These are phyloP conservation scores for Pogonocichla stellata DNA, from an alignment of 2,113 vertebrate genomes.

Conservation along the genomic window DNA sequence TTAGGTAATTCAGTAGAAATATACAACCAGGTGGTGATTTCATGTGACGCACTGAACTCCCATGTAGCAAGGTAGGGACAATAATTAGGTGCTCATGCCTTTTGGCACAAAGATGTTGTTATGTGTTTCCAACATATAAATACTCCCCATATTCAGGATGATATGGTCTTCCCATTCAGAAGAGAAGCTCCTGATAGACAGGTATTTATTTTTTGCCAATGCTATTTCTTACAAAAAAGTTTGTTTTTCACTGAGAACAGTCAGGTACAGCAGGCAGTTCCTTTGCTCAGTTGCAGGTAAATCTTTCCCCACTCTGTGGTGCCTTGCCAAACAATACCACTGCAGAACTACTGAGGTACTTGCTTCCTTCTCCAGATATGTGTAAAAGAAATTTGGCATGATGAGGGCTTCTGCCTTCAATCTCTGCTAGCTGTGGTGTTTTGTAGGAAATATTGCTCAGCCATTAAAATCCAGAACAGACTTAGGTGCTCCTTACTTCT, in stretches of 20 bases:
- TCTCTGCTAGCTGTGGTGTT: neutral
- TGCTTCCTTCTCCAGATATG: neutral
- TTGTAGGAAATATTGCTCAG: neutral
- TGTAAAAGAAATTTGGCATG: neutral
- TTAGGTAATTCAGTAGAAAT: neutral
- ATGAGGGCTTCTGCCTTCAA: neutral
- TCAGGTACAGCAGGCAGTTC: neutral
- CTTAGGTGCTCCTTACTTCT: neutral
- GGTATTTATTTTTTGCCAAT: neutral
- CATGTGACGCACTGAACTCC: neutral
- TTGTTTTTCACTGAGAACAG: neutral
- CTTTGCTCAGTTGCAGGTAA: neutral
- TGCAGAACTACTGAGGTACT: neutral
- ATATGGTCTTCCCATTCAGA: neutral
- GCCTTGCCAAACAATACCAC: fast-evolving
- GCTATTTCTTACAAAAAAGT: neutral
- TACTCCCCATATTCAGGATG: fast-evolving
- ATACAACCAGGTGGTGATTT: neutral
- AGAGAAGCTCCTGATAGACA: neutral
- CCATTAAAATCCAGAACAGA: neutral
- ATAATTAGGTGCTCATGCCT: neutral
- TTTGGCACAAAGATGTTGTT: neutral
- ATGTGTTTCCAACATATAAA: neutral
- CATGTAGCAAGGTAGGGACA: neutral
- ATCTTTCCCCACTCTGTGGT: neutral